Evolutionary conservation across 1,140 invertebrate species (phyloP).

Genomic region (Ephestia elutella): DNA sequence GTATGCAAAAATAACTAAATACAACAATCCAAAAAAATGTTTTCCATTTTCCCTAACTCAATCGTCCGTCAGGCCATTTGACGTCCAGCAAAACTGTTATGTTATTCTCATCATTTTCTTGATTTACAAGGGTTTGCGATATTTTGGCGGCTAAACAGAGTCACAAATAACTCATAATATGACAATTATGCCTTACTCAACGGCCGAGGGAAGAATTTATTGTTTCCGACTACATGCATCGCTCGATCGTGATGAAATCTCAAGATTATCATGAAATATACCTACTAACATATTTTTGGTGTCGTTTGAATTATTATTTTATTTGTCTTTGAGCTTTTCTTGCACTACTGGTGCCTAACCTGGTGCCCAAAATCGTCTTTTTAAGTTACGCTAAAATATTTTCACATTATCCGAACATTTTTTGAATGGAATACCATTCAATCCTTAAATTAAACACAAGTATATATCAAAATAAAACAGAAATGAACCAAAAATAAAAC

Average conservation of each 20-base stretch:
- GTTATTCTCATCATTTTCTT: neutral
- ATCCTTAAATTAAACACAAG: neutral
- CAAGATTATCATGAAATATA: neutral
- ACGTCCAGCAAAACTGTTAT: neutral
- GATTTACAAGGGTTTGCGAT: neutral
- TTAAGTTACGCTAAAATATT: too few species aligned
- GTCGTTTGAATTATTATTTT: neutral
- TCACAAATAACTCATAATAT: slow-evolving; percentile 50
- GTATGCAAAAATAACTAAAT: neutral
- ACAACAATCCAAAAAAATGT: neutral
- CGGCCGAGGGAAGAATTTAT: slow-evolving; percentile 43
- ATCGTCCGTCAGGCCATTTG: neutral
- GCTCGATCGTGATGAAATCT: slow-evolving; percentile 4
- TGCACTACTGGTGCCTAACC: too few species aligned
- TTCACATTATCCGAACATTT: too few species aligned
- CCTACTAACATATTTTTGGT: neutral
- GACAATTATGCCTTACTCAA: slow-evolving; percentile 46
- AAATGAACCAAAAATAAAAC: slow-evolving; percentile 46
- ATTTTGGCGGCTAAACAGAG: neutral
- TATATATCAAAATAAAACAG: slow-evolving; percentile 29
- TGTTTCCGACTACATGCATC: slow-evolving; percentile 42
- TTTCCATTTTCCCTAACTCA: neutral
- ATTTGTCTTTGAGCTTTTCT: too few species aligned
- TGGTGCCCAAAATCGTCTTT: too few species aligned
- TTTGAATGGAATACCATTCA: neutral